Evolutionary conservation across 2,797 vertebrate species (phyloP).

Genomic region (Aplochiton taeniatus): DNA sequence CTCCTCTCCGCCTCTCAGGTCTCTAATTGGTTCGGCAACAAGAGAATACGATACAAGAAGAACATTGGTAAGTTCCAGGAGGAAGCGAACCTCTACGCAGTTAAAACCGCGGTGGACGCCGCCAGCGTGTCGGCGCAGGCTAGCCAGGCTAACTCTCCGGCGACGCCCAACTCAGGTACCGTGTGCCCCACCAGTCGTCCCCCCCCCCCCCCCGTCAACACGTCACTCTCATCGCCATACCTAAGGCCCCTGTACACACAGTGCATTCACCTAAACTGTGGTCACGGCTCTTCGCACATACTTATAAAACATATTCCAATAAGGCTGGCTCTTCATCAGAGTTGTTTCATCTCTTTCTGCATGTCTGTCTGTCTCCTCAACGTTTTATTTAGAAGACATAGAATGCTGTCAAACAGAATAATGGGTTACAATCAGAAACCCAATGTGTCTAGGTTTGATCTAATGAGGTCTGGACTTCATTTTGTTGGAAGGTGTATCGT

Average conservation of each 20-base stretch:
- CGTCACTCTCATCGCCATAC: neutral
- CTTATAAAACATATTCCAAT: neutral
- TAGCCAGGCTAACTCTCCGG: constrained; percentile 85
- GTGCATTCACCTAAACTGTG: constrained; percentile 14
- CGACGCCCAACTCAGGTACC: constrained; percentile 84
- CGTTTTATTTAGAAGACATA: too few species aligned
- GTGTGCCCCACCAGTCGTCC: constrained; percentile 27
- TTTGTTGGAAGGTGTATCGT: neutral
- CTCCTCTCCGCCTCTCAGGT: constrained; percentile 37
- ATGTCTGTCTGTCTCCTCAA: neutral
- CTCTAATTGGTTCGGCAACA: constrained; percentile 84
- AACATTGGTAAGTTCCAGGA: constrained; percentile 83
- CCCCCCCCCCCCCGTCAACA: constrained; percentile 19
- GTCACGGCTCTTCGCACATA: neutral
- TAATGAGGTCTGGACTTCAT: neutral
- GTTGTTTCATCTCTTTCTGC: neutral
- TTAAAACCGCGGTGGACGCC: constrained; percentile 73
- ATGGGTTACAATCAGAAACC: too few species aligned
- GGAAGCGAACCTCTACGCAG: constrained; percentile 78
- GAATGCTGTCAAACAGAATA: too few species aligned
- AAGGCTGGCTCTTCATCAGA: neutral
- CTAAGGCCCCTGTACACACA: constrained; percentile 11
- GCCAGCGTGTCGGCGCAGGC: constrained; percentile 81
- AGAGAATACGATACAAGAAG: constrained; percentile 83
- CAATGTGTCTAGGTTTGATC: too few species aligned